A percentile compares a stretch with the other conserved stretches of the same genome.
Conservation (phyloP, 2,888 invertebrate genomes). For the Nectonema munidae region DNA sequence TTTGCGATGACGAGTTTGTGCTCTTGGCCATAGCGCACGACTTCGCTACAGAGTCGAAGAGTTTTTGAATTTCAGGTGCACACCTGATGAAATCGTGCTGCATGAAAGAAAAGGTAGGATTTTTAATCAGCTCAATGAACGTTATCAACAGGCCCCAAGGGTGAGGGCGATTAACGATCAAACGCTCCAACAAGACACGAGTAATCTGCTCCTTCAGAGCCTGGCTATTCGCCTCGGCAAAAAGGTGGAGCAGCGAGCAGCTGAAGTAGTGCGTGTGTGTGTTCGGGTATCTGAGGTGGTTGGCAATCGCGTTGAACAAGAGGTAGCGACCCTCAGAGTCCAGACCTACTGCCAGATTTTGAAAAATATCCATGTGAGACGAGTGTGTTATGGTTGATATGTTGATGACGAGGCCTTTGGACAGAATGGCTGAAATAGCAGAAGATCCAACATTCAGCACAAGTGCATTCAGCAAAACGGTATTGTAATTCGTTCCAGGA, state of each 20-base stretch:
- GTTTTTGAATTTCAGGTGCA: constrained; percentile 89
- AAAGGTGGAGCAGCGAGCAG: constrained; percentile 72
- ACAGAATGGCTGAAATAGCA: constrained; percentile 59
- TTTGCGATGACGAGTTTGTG: no score
- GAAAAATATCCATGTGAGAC: constrained; percentile 97
- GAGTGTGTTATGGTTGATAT: constrained; percentile 94
- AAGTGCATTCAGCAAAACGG: constrained; percentile 73
- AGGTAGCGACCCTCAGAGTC: constrained; percentile 82
- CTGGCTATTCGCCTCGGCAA: constrained; percentile 44
- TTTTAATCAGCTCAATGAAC: constrained; percentile 91
- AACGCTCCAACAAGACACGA: constrained; percentile 48
- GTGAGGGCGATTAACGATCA: constrained; percentile 90
- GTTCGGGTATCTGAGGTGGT: constrained; percentile 90
- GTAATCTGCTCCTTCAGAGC: constrained; percentile 95
- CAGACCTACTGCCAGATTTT: constrained; percentile 80
- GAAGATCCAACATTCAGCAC: constrained; percentile 88
- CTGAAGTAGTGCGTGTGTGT: constrained; percentile 99
- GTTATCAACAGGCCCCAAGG: constrained; percentile 96
- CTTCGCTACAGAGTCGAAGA: constrained; percentile 75
- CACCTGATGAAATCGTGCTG: constrained; percentile 94
- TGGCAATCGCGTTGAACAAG: constrained; percentile 88
- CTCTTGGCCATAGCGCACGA: constrained; percentile 41
- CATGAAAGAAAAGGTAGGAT: constrained; percentile 94
- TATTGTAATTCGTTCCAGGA: constrained; percentile 66
- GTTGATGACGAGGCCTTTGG: constrained; percentile 59